Evolutionary conservation across 1,140 invertebrate species (phyloP), one percentile per base, ranked within the genome.

Genomic region (Eufriesea mexicana): DNA sequence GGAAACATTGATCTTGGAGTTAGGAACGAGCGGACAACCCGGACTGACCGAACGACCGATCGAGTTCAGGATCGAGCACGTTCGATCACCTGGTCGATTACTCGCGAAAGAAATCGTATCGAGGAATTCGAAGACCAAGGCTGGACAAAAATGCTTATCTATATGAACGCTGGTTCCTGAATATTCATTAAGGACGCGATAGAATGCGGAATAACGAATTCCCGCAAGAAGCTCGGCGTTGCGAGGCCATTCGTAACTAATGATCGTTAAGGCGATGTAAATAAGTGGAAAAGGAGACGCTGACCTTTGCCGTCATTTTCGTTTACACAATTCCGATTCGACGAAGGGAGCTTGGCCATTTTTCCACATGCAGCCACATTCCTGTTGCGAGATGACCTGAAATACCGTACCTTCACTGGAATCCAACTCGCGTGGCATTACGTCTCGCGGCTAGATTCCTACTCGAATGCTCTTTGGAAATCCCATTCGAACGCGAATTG

Each of bases 351-450:
- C 1, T 54, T 18, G 64, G 0, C 25, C 66, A 2, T 55, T 57
- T 84, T 80, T 62, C 57, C 23, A 28, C 42, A 62, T 25, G 35
- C 42, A 18, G 10, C 20, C 16, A 42, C 66, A 80, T 84, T 57
- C 49, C 45, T 79, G 18, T n/a, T 47, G 2, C 74, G 42, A 47
- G 83, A 70, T 64, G 83, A 84, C 73, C 76, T 55, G 25, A 51
- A 83, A 86, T 64, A 57, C 70, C 67, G 23, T 68, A 80, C 51
- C 66, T 87, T 86, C 68, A 47, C 76, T 79, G 8, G 80, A 77
- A 77, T 70, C 8, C 10, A 23, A 23, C 47, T 47, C 28, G 45
- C 16, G 61, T 42, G 42, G 62, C 67, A 61, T 79, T 79, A 49
- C 42, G n/a, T 12, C 10, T 25, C 47, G 16, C 61, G n/a, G 35